A percentile compares a stretch with the other conserved stretches of the same genome.
Evolutionary conservation across 2,797 vertebrate genomes (phyloP).

Genomic region (Macrochelys suwanniensis): DNA sequence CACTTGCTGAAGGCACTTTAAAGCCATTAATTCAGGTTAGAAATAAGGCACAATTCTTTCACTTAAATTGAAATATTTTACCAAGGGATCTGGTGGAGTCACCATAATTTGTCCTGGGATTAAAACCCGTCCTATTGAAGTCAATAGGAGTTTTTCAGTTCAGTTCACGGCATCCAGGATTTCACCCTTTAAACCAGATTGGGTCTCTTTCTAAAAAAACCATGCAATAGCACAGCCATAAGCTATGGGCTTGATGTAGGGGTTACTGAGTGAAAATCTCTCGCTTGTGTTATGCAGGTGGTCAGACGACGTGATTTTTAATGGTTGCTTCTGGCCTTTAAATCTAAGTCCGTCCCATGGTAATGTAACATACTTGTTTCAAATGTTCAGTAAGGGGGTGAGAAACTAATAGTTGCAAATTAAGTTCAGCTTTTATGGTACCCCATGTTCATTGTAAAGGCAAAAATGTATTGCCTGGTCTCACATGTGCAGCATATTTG

Average conservation of each 20-base stretch:
- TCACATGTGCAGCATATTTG: constrained; percentile 29
- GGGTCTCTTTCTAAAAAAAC: not conserved
- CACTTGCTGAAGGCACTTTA: not conserved
- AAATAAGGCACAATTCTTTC: not conserved
- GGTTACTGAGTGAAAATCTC: not conserved
- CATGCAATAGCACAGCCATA: not conserved
- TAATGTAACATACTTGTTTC: not conserved
- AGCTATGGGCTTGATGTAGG: not conserved
- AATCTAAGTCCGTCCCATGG: not conserved
- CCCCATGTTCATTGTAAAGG: constrained; percentile 15
- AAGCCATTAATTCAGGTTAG: not conserved
- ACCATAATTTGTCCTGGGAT: not conserved
- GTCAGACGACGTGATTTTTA: not conserved
- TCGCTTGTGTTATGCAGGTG: constrained; percentile 7
- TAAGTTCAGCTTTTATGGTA: not conserved
- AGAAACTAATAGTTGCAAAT: not conserved
- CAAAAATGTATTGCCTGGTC: constrained; percentile 39
- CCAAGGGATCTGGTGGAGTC: not conserved
- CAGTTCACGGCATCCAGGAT: not conserved
- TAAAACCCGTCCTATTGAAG: not conserved
- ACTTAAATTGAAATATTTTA: not conserved
- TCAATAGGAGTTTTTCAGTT: not conserved
- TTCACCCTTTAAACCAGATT: not conserved
- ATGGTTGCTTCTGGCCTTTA: constrained; percentile 14
- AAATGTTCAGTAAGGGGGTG: not conserved